Evolutionary conservation across 2,113 vertebrate genomes (phyloP), one percentile per base, ranked within the genome.

Genomic region (Lipophrys pholis): DNA sequence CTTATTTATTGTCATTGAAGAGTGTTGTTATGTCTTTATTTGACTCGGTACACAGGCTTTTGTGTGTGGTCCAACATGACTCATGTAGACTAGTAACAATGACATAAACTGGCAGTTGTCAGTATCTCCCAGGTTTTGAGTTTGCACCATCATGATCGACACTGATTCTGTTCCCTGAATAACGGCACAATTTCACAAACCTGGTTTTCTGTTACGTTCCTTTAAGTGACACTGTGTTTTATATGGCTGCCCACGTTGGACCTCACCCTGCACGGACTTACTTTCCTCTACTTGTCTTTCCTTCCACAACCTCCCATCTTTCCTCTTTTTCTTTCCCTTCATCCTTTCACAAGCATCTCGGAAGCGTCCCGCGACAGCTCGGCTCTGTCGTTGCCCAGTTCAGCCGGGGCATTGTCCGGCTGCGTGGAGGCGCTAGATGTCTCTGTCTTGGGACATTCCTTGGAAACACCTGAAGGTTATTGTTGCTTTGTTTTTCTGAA

Each of bases 401-500:
- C 93, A 1, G 61, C 85, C 5, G 82, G 81, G 1, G 80, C 57
- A 1, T 60, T 82, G 11, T 86, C 14, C 53, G 78, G 38, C n/a
- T 69, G 64, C 8, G 78, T 78, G 11, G 83, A 93, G 49, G 80
- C 39, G 0, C 69, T 46, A 8, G 77, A 90, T 46, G 15, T 14
- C 35, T 80, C 81, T 21, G 38, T 55, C 52, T 54, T 86, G 73
- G 89, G 50, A 49, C 72, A 67, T 3, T 55, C 81, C 59, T 52
- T 69, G 50, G 89, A 91, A 75, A 53, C 77, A 43, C 63, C 70
- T n/a, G 89, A 74, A 89, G 91, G 93, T 93, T 50, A 58, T 38
- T 58, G 6, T 51, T 41, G 2, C 8, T 49, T 50, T 40, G 17
- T 70, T 35, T 48, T n/a, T n/a, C n/a, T n/a, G n/a, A n/a, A n/a